These are phyloP conservation scores for Nibea albiflora DNA, from an alignment of 2,113 vertebrate genomes.

Conservation along the genomic window DNA sequence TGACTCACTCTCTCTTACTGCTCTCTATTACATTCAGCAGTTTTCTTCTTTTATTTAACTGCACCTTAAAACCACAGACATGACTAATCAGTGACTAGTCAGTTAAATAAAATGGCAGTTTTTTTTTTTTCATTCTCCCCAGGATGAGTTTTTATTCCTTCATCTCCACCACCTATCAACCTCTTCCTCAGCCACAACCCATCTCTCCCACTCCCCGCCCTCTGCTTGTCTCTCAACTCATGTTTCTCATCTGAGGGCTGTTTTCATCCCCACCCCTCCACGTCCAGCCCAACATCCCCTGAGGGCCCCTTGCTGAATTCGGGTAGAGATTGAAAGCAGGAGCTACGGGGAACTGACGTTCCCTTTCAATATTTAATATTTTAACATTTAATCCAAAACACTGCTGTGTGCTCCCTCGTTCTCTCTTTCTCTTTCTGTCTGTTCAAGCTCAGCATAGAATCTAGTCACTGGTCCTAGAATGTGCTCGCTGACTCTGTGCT, in stretches of 20 bases:
- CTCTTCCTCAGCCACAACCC: not conserved
- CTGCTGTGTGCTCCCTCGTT: slow-evolving; percentile 34
- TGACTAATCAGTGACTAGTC: not conserved
- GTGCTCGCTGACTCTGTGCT: not conserved
- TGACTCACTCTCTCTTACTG: not conserved
- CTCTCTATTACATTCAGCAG: not conserved
- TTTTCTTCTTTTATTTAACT: slow-evolving; percentile 1
- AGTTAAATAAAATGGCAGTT: too few species aligned
- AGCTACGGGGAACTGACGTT: slow-evolving; percentile 57
- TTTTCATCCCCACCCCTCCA: slow-evolving; percentile 58
- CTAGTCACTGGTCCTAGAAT: not conserved
- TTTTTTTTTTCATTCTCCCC: not conserved
- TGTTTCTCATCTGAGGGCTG: slow-evolving; percentile 51
- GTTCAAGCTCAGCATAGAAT: slow-evolving; percentile 5
- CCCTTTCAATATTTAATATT: slow-evolving; percentile 78
- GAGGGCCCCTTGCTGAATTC: slow-evolving; percentile 51
- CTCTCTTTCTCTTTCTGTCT: slow-evolving; percentile 40
- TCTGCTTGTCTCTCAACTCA: slow-evolving; percentile 46
- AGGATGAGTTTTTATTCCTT: slow-evolving; percentile 17
- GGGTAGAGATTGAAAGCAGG: slow-evolving; percentile 65
- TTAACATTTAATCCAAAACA: slow-evolving; percentile 65
- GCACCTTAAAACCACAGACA: not conserved
- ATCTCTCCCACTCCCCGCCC: slow-evolving; percentile 21
- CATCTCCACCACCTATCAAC: slow-evolving; percentile 25
- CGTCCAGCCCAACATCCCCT: slow-evolving; percentile 53